Evolutionary conservation across 1,140 invertebrate species (phyloP), one percentile per base, ranked within the genome.

Genomic region (Ditylenchus dipsaci): DNA sequence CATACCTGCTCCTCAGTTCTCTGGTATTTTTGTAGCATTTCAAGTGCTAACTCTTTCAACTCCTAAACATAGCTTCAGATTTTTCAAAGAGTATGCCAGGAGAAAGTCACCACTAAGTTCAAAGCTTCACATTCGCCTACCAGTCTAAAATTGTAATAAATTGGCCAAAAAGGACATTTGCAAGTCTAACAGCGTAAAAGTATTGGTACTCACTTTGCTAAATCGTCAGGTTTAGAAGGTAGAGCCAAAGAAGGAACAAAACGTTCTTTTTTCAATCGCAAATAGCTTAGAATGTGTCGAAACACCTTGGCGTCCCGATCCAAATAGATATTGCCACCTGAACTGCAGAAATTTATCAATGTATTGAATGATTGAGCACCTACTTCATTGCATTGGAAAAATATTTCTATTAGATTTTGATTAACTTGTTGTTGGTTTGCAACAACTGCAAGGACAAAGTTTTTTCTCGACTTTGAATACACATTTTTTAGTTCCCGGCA

Each of bases 111-210:
- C 13, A 63, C 71, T 5, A 81, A 62, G 69, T 81, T 82, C 15
- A 81, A 63, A 23, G 79, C 80, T 63, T 81, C 79, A 58, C 79
- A 82, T 70, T 81, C 79, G n/a, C 76, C 79, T 23, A 82, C 75
- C 26, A 81, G 66, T 67, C 78, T 80, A 45, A 68, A 68, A 61
- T 61, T 5, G 3, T 7, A 27, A 26, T 7, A 3, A 56, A 5
- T 56, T 56, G 13, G 33, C 11, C 33, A 38, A 38, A 11, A 38
- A 11, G 13, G 3, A 29, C 29, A 5, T 23, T 9, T 3, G 9
- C 29, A 5, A 13, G 53, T 56, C 53, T 5, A 13, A 3, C 3
- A 5, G 13, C 29, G 29, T 13, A 3, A 56, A 56, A 23, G 53
- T 13, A 56, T 23, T 5, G 3, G 3, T 8, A 27, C 67, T 56